These are phyloP conservation scores for Apis dorsata DNA, from an alignment of 1,140 invertebrate species.

Conservation along the genomic window DNA sequence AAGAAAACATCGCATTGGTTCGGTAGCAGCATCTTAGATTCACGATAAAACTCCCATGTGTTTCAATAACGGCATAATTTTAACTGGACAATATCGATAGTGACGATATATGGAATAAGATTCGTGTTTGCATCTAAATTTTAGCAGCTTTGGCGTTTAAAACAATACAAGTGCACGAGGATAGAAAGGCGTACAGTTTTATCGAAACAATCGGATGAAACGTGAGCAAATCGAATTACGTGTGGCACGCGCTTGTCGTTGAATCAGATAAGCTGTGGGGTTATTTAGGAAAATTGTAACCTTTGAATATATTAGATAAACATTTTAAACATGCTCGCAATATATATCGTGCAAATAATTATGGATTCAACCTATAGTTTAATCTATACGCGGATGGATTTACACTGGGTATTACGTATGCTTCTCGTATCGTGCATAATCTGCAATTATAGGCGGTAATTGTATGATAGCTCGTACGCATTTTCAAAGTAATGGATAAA, in stretches of 20 bases:
- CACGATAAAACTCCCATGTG: not conserved
- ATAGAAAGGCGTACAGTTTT: not conserved
- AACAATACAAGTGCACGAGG: not conserved
- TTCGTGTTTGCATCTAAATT: not conserved
- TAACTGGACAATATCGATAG: not conserved
- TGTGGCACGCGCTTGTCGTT: not conserved
- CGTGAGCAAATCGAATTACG: conserved; percentile 35
- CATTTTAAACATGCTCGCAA: conserved; percentile 17
- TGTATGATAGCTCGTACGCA: conserved; percentile 42
- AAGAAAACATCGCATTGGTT: not conserved
- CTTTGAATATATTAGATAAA: conserved; percentile 39
- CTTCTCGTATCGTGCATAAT: conserved; percentile 48
- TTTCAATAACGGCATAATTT: not conserved
- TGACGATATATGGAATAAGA: not conserved
- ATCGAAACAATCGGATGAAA: not conserved
- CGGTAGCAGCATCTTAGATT: not conserved
- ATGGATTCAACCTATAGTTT: conserved; percentile 36
- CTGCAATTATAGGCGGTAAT: conserved; percentile 50
- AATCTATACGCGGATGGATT: conserved; percentile 32
- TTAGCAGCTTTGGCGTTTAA: not conserved
- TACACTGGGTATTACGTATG: conserved; percentile 48
- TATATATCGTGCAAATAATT: conserved; percentile 56
- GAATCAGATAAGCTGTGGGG: conserved; percentile 7
- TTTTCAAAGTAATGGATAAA: not conserved
- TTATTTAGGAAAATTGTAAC: conserved; percentile 27